Base-by-base conservation (phyloP, 2,113 vertebrate species). In the Suricata suricatta region DNA sequence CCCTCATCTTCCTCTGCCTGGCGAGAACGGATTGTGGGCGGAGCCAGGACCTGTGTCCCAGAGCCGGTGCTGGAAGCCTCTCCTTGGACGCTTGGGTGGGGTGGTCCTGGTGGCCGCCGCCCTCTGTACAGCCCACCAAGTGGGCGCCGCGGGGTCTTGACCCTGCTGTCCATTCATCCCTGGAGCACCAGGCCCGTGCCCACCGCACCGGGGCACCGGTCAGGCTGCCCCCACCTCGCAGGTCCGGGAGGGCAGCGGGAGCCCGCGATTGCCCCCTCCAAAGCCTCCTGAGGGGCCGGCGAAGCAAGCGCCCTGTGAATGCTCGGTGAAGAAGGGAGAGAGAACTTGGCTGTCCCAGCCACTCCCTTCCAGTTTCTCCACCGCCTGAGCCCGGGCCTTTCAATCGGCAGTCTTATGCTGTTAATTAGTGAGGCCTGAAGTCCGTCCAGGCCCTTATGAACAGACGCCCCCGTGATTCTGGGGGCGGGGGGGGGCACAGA, bases 181-280 rank as follows among this genome's bases (percentile, higher is more conserved):
- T 0, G 0, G 19, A 14, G 35, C 60, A 14, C 74, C 23, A 2
- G 12, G 29, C 7, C 54, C 10, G 27, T 1, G 5, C 44, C 33
- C 47, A 4, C 86, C 44, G 0, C 64, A 7, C 2, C 0, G 1
- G 41, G 4, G 0, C n/a, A 1, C 9, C 31, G 0, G 6, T 4
- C 4, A 27, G 10, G 17, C 23, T 25, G 2, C 8, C 10, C 35
- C 21, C 0, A 2, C 4, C 17, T 35, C 41, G 5, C 7, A 27
- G 6, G 9, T 29, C 19, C 3, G 0, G 0, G 1, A 12, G 35
- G 6, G 19, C 2, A 0, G 21, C 29, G 14, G 10, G 0, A 0
- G 11, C 44, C 52, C 16, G 3, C 4, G 0, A 0, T 6, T 19
- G 63, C 44, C 13, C 21, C 2, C 23, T 16, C 72, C 25, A 33